Base-by-base conservation (phyloP, 2,888 invertebrate genomes). In the Cosmorhoe ocellata region DNA sequence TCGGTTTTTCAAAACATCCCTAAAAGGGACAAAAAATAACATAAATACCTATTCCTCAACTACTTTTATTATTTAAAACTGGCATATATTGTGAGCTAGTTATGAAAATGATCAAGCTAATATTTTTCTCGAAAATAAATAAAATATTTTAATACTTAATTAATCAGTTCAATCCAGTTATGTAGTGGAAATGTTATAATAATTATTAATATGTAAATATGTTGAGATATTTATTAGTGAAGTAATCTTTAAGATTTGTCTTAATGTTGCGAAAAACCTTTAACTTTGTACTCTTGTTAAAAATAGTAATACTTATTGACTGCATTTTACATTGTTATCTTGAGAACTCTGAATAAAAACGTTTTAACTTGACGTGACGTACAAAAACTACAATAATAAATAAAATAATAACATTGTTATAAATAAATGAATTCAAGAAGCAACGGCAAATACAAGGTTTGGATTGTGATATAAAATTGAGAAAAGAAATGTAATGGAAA, bases 181-280 rank as follows among this genome's bases (percentile, higher is more conserved):
- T 52, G 50, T 18, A 18, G 4, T 2, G 43, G 51, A 53, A 67
- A 61, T 74, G 72, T 74, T 76, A 69, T 61, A 61, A 55, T 40
- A 34, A 30, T n/a, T 43, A 43, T 40, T 26, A 14, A 22, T 47
- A 46, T 79, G 81, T 84, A 82, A 74, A 84, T 81, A 82, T 82
- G 83, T 84, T 82, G 73, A 74, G 69, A 75, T 71, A 71, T 73
- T 78, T 70, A 69, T 67, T 71, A 72, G 64, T 14, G 40, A 14
- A 51, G 28, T 14, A 28, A 28, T 30, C 12, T 37, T 14, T 37
- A 46, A 34, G 3, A 4, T 43, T 33, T 26, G 12, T 28, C 33
- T 42, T 37, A 41, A 51, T 37, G 37, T 27, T 32, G 24, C 10
- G 11, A 41, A 32, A 11, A 36, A 24, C 24, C 18, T 18, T 18